A percentile compares a stretch with the other conserved stretches of the same genome.
Evolutionary conservation across 2,797 vertebrate species (phyloP).

Genomic region (Ctenosaura bakeri): DNA sequence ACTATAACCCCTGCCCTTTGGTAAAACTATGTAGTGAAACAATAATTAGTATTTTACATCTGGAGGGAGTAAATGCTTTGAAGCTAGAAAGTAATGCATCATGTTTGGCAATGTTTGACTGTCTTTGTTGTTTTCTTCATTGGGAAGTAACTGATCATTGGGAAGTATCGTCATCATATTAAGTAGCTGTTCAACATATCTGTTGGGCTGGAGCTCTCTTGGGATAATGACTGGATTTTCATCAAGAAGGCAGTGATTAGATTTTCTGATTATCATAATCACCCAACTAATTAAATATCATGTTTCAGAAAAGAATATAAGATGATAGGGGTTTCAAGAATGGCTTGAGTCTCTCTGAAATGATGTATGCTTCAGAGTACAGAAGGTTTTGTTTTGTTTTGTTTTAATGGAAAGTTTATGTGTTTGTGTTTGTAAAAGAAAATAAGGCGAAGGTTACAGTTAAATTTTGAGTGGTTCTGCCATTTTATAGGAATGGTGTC

Average conservation of each 20-base stretch:
- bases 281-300: conserved; percentile 82
- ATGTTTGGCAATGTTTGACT: conserved; percentile 66
- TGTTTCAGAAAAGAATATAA: conserved; percentile 75
- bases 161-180: conserved; percentile 72
- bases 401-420: background rate
- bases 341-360: conserved; percentile 15
- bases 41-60: conserved; percentile 25
- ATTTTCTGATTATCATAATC: conserved; percentile 84
- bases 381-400: background rate
- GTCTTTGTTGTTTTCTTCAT: conserved; percentile 62
- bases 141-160: conserved; percentile 42
- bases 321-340: conserved; percentile 66
- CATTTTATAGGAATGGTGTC: background rate
- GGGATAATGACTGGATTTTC: conserved; percentile 81
- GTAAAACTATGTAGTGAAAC: background rate
- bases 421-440: background rate
- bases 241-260: conserved; percentile 81
- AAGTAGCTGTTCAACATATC: conserved; percentile 80
- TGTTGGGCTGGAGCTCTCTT: conserved; percentile 76
- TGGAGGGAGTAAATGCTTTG: conserved; percentile 11
- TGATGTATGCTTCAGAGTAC: conserved; percentile 10
- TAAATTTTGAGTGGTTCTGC: background rate
- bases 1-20: conserved; percentile 19
- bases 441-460: background rate
- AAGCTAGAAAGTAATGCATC: conserved; percentile 40